A percentile compares a stretch with the other conserved stretches of the same genome.
These are phyloP conservation scores for Thalassarche chlororhynchos DNA, from an alignment of 2,113 vertebrate species.

Conservation along the genomic window DNA sequence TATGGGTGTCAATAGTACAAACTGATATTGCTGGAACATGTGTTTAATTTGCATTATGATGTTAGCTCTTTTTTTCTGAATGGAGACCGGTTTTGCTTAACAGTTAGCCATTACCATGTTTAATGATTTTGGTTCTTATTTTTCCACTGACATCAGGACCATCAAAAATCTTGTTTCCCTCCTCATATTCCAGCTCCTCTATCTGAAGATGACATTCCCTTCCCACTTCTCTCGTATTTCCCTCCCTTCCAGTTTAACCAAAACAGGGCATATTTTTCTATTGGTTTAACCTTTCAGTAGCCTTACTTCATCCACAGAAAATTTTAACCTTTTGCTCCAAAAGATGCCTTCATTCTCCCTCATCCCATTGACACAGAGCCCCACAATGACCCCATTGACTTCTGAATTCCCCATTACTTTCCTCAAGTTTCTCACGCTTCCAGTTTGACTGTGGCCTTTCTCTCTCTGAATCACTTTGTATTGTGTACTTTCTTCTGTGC, in stretches of 20 bases:
- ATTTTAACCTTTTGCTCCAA: conserved; percentile 40
- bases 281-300: conserved; percentile 12
- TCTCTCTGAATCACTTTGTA: not conserved
- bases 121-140: not conserved
- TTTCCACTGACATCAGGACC: not conserved
- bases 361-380: not conserved
- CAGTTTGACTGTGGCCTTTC: conserved; percentile 15
- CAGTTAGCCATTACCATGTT: not conserved
- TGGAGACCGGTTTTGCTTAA: not conserved
- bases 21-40: not conserved
- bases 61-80: not conserved
- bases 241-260: not conserved
- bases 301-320: conserved; percentile 19
- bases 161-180: not conserved
- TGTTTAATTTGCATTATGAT: not conserved
- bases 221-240: not conserved
- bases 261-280: not conserved
- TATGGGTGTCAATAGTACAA: not conserved
- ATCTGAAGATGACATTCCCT: not conserved
- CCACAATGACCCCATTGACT: conserved; percentile 36
- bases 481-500: not conserved
- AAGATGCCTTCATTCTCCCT: not conserved
- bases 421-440: conserved; percentile 21
- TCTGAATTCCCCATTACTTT: not conserved
- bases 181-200: not conserved